Conservation (phyloP, 2,113 vertebrate genomes). For the Tursiops truncatus region DNA sequence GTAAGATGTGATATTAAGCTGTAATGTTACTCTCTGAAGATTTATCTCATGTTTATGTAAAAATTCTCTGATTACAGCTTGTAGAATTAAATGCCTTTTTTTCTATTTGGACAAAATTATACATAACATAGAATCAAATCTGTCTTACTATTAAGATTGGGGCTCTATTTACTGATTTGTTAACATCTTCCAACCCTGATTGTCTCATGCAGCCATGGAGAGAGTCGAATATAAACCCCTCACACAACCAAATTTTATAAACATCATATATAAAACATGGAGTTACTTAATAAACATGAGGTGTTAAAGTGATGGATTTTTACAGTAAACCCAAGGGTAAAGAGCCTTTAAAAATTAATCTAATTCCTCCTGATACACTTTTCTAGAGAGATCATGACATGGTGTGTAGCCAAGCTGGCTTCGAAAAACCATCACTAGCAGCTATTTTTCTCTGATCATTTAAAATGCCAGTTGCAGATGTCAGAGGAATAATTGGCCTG, state of each 20-base stretch:
- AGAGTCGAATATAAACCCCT: not conserved
- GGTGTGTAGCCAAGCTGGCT: slow-evolving; percentile 19
- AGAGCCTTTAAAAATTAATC: slow-evolving; percentile 64
- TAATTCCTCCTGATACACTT: slow-evolving; percentile 29
- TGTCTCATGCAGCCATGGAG: not conserved
- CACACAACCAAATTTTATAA: slow-evolving; percentile 4
- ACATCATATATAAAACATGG: slow-evolving; percentile 60
- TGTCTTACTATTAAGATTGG: not conserved
- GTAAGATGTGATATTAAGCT: not conserved
- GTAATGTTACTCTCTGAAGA: not conserved
- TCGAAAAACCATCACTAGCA: slow-evolving; percentile 25
- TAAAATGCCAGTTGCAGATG: slow-evolving; percentile 48
- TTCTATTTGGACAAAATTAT: not conserved
- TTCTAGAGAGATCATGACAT: slow-evolving; percentile 42
- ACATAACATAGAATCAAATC: not conserved
- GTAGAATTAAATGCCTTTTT: not conserved
- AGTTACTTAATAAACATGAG: slow-evolving; percentile 54
- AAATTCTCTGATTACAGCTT: not conserved
- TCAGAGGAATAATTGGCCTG: slow-evolving; percentile 23
- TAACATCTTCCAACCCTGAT: not conserved
- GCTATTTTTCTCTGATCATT: slow-evolving; percentile 36
- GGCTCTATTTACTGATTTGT: not conserved
- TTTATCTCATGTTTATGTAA: not conserved
- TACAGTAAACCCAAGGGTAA: slow-evolving; percentile 56
- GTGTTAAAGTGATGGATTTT: slow-evolving; percentile 57